phyloP scores from a whole-genome alignment of 1,140 invertebrate species.

The Aphidius gifuensis region DNA sequence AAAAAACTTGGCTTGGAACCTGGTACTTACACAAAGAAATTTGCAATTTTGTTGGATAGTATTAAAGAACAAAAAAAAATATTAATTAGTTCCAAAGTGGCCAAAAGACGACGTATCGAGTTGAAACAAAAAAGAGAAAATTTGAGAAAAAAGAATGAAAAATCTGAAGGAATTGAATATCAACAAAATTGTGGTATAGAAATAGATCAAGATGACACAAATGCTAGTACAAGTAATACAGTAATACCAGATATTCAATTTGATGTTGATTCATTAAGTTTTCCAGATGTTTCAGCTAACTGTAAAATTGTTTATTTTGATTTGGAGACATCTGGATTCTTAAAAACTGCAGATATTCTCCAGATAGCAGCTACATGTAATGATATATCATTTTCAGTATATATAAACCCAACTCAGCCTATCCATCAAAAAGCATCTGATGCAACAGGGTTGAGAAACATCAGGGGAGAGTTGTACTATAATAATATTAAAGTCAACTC shows the following conservation, averaged over 20 bases:
- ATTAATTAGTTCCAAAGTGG: background rate
- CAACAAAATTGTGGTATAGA: constrained; percentile 8
- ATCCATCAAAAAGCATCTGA: constrained; percentile 22
- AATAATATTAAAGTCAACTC: constrained; percentile 24
- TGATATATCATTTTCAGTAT: constrained; percentile 23
- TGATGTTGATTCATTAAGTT: background rate
- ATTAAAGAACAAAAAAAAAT: background rate
- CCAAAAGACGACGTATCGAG: constrained; percentile 3
- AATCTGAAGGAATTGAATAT: constrained; percentile 12
- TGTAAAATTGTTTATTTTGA: constrained; percentile 15
- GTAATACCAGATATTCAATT: background rate
- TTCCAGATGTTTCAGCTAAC: background rate
- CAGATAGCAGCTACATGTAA: constrained; percentile 29
- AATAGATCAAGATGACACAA: background rate
- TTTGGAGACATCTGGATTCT: constrained; percentile 25
- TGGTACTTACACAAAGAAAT: constrained; percentile 19
- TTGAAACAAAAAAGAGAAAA: constrained; percentile 4
- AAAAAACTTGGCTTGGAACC: constrained; percentile 16
- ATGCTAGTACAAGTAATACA: background rate
- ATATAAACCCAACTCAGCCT: constrained; percentile 25
- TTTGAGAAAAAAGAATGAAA: constrained; percentile 5
- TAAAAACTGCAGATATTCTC: constrained; percentile 26
- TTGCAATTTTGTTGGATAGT: constrained; percentile 2
- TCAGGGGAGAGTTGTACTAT: constrained; percentile 23
- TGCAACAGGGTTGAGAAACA: constrained; percentile 25